Conservation (phyloP, 2,113 vertebrate species). For the Aspidoscelis tigris region DNA sequence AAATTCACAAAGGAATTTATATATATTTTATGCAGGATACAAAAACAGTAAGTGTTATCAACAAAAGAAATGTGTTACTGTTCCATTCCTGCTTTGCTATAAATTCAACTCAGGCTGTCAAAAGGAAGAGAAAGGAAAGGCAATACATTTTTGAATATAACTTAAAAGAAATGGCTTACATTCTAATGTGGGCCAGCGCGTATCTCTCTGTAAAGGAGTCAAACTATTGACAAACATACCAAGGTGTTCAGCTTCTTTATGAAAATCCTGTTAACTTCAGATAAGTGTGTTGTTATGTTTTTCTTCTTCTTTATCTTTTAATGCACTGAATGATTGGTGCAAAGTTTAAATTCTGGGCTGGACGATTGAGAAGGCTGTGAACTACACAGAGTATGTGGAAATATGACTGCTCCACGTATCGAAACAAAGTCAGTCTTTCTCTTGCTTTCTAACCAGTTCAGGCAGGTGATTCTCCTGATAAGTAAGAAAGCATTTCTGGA, state of each 20-base stretch:
- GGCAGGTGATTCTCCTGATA: not conserved
- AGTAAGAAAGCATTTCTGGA: not conserved
- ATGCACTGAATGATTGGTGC: not conserved
- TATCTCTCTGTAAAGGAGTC: not conserved
- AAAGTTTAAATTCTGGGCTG: conserved; percentile 17
- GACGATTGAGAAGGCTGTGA: not conserved
- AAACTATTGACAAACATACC: not conserved
- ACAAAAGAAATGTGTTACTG: conserved; percentile 44
- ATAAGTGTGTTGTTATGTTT: conserved; percentile 22
- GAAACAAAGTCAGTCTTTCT: not conserved
- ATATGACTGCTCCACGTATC: not conserved
- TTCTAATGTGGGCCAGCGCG: not conserved
- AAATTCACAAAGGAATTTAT: conserved; percentile 56
- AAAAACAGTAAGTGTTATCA: conserved; percentile 61
- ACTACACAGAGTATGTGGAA: not conserved
- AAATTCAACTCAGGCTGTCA: conserved; percentile 18
- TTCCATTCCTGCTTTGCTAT: conserved; percentile 43
- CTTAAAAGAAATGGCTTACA: not conserved
- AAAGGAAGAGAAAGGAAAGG: not conserved
- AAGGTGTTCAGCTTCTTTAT: conserved; percentile 21
- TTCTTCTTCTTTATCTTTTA: conserved; percentile 13
- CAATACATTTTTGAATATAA: conserved; percentile 37
- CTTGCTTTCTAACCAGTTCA: not conserved
- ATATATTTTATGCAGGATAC: conserved; percentile 58
- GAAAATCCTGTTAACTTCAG: conserved; percentile 19